These are phyloP conservation scores for Netta rufina DNA, from an alignment of 2,797 vertebrate genomes.

Conservation along the genomic window DNA sequence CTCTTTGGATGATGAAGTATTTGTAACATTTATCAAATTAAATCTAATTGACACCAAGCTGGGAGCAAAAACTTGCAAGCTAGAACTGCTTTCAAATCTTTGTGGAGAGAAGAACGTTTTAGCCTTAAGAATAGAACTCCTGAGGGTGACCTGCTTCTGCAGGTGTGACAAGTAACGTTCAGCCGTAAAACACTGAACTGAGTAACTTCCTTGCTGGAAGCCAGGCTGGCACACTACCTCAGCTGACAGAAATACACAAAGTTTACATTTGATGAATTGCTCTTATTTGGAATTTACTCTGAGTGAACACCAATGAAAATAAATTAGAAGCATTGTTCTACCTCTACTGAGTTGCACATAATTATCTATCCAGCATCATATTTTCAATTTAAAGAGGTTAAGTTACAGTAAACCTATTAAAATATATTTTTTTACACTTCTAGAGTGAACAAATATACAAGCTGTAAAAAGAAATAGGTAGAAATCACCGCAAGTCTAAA, in stretches of 20 bases:
- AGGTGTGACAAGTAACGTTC: neutral
- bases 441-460: neutral
- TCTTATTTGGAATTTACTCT: neutral
- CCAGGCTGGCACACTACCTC: neutral
- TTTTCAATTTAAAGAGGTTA: neutral
- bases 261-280: neutral
- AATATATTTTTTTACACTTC: neutral
- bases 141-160: neutral
- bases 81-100: neutral
- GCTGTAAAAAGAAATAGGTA: neutral
- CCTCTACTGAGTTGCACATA: neutral
- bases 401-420: neutral
- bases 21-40: neutral
- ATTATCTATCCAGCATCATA: neutral
- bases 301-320: neutral
- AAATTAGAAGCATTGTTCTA: neutral
- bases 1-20: neutral
- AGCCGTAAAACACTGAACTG: neutral
- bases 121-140: neutral
- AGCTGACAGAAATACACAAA: neutral
- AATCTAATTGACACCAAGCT: neutral
- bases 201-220: neutral
- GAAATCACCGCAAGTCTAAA: neutral
- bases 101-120: neutral
- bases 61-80: neutral